Evolutionary conservation across 2,888 invertebrate species (phyloP), one percentile per base, ranked within the genome.

Genomic region (Tolmerus cingulatus): DNA sequence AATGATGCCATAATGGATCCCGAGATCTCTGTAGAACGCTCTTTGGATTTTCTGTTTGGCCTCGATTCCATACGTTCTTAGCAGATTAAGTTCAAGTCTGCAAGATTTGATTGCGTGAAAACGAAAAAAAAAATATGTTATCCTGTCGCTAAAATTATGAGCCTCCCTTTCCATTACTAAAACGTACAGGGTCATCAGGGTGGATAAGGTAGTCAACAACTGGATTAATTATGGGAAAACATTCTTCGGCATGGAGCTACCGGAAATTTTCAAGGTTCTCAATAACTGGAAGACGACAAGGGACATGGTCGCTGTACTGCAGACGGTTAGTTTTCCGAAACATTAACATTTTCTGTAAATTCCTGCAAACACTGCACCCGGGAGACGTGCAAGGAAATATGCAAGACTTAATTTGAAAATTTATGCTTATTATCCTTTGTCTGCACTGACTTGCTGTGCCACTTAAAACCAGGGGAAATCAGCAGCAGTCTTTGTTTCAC

Each of bases 1-100:
- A 46, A 88, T 88, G 74, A 66, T 8, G 30, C 40, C 87, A 79
- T 88, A 88, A 88, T 88, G 88, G 88, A 88, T 87, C 66, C 57
- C 23, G 40, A 30, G 74, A 84, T 51, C 82, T 57, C 19, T 34
- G 30, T 27, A 46, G 43, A 82, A 34, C 30, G 37, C 66, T 82
- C 55, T 82, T 66, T 16, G 37, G 82, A 66, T 82, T 82, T 82
- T 82, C 82, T 19, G 34, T 16, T 66, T 19, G 82, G 23, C 46
- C 30, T 37, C 66, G 34, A 82, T 23, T 30, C 79, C 79, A 51
- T 79, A 34, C n/a, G n/a, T n/a, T 79, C 46, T 46, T 82, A 82
- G 14, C 9, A 82, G 82, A 82, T 82, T 82, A 82, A 57, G 57
- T 37, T n/a, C 57, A 82, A 57, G 37, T 7, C 34, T 82, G 8